Percentiles rank a stretch among this genome's conserved stretches.
Conservation (phyloP, 2,113 vertebrate genomes). For the Melospiza georgiana region DNA sequence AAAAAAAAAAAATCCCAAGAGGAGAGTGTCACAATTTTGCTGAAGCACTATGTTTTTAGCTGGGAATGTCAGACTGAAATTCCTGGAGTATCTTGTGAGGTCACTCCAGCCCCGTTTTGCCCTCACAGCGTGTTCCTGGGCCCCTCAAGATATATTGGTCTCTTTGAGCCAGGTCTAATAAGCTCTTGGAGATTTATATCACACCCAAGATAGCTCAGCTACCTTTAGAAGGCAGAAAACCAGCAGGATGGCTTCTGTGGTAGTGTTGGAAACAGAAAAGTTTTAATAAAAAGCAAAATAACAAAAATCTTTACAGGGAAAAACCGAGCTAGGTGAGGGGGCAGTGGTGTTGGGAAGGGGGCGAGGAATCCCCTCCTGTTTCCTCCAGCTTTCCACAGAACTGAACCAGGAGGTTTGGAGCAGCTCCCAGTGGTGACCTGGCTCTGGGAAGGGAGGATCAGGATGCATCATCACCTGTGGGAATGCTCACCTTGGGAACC, state of each 20-base stretch:
- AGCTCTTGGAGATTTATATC: no score
- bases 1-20: neutral
- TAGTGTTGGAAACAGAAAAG: no score
- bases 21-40: neutral
- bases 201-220: no score
- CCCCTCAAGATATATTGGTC: neutral
- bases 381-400: neutral
- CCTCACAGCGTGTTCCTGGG: accelerated
- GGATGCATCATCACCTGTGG: neutral
- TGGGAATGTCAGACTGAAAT: neutral
- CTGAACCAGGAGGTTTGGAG: neutral
- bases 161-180: no score
- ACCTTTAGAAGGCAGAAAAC: no score
- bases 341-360: neutral
- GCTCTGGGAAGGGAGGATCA: neutral
- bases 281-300: no score
- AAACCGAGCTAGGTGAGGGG: no score
- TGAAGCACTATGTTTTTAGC: accelerated
- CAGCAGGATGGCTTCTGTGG: no score
- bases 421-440: accelerated
- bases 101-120: neutral
- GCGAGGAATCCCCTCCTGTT: neutral
- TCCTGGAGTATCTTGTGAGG: neutral
- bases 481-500: no score
- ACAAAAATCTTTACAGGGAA: no score